phyloP scores from a whole-genome alignment of 2,888 invertebrate genomes.

The Coleophora flavipennella region DNA sequence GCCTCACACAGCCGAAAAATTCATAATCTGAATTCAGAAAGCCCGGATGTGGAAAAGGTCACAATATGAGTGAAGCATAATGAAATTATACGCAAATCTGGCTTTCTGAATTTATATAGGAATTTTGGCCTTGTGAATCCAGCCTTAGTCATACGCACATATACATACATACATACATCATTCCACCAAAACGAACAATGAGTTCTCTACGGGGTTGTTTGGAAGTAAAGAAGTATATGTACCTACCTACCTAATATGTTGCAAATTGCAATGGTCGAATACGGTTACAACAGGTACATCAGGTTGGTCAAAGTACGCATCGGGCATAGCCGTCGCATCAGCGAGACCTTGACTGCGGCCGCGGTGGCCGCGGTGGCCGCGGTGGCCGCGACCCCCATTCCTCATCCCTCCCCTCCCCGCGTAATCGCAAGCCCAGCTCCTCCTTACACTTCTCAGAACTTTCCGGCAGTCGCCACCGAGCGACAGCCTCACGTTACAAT shows the following conservation, averaged over 20 bases:
- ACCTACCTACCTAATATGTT: background rate
- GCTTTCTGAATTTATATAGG: too few species aligned
- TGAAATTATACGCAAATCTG: too few species aligned
- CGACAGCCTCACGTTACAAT: conserved; percentile 37
- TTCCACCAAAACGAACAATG: background rate
- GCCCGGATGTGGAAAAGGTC: too few species aligned
- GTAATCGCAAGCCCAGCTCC: conserved; percentile 33
- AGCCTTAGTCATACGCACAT: too few species aligned
- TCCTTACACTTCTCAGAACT: conserved; percentile 25
- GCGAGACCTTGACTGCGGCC: conserved; percentile 58
- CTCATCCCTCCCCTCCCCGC: conserved; percentile 9
- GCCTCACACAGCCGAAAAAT: too few species aligned
- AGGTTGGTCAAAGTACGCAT: conserved; percentile 41
- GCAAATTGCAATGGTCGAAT: conserved; percentile 20
- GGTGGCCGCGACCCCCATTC: conserved; percentile 6
- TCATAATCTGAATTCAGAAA: too few species aligned
- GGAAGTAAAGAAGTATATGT: too few species aligned
- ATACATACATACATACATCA: too few species aligned
- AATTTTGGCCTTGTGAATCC: too few species aligned
- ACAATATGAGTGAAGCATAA: too few species aligned
- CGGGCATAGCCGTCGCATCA: conserved; percentile 32
- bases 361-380: conserved; percentile 27
- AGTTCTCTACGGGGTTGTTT: too few species aligned
- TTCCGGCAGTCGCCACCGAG: conserved; percentile 21
- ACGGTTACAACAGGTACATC: conserved; percentile 29